phyloP scores from a whole-genome alignment of 2,888 invertebrate species.

The Odontocolon sp. region DNA sequence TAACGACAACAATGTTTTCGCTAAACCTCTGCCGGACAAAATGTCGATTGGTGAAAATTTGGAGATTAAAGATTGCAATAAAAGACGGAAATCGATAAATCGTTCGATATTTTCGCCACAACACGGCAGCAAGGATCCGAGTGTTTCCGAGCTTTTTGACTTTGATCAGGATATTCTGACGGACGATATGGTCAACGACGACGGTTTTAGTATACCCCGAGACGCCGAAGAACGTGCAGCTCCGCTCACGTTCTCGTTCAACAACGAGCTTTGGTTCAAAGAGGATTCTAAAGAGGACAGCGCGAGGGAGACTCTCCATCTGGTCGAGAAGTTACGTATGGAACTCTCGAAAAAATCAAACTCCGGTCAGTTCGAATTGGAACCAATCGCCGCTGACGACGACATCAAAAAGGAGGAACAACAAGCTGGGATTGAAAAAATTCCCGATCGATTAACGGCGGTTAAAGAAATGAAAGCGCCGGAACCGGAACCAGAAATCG shows the following conservation, averaged over 20 bases:
- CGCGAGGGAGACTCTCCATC: slow-evolving; percentile 90
- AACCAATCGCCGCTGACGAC: slow-evolving; percentile 78
- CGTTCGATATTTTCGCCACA: slow-evolving; percentile 89
- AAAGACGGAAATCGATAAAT: slow-evolving; percentile 80
- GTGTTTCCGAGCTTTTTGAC: slow-evolving; percentile 85
- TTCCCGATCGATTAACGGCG: slow-evolving; percentile 9
- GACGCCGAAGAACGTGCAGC: slow-evolving; percentile 84
- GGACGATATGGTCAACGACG: slow-evolving; percentile 84
- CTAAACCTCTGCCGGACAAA: slow-evolving; percentile 72
- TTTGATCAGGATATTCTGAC: slow-evolving; percentile 84
- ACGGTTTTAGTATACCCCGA: slow-evolving; percentile 85
- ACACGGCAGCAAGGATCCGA: slow-evolving; percentile 82
- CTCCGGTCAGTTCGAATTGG: slow-evolving; percentile 82
- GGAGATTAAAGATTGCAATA: slow-evolving; percentile 69
- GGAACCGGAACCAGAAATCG: slow-evolving; percentile 53
- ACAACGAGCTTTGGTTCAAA: slow-evolving; percentile 86
- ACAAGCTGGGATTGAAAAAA: slow-evolving; percentile 22
- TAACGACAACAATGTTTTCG: slow-evolving; percentile 62
- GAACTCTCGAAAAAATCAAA: slow-evolving; percentile 87
- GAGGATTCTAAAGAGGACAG: slow-evolving; percentile 92
- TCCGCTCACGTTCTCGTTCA: slow-evolving; percentile 85
- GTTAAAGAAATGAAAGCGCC: slow-evolving; percentile 39
- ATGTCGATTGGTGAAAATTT: slow-evolving; percentile 27
- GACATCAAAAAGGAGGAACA: slow-evolving; percentile 73
- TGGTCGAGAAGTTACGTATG: slow-evolving; percentile 91